Evolutionary conservation across 2,113 vertebrate species (phyloP).

Genomic region (Ceyx melanurus): DNA sequence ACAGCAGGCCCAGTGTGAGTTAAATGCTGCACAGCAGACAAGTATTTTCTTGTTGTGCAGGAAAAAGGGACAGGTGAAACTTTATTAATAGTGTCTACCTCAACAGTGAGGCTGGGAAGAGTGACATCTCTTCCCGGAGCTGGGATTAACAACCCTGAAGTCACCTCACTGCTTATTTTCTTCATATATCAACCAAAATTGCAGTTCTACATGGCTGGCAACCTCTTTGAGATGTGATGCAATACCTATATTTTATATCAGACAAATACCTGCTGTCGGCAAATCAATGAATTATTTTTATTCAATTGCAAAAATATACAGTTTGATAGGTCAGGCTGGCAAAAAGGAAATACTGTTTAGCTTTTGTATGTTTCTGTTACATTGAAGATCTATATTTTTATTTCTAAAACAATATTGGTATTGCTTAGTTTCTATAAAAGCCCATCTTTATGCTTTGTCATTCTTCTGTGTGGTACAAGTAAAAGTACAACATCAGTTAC

Average conservation of each 20-base stretch:
- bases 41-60: background rate
- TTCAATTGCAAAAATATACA: background rate
- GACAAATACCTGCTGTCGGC: background rate
- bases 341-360: background rate
- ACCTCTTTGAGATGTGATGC: background rate
- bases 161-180: background rate
- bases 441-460: background rate
- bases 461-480: background rate
- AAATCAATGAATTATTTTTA: background rate
- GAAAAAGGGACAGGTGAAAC: background rate
- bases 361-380: background rate
- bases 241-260: background rate
- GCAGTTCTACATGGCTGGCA: background rate
- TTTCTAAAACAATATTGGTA: background rate
- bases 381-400: background rate
- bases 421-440: background rate
- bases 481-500: accelerated
- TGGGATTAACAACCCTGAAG: background rate
- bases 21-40: background rate
- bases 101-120: background rate
- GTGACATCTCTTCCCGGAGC: background rate
- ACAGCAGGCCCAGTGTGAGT: background rate
- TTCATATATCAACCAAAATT: background rate
- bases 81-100: background rate
- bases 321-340: background rate